These are phyloP conservation scores for Bombycilla garrulus DNA, from an alignment of 2,113 vertebrate genomes.

Conservation along the genomic window DNA sequence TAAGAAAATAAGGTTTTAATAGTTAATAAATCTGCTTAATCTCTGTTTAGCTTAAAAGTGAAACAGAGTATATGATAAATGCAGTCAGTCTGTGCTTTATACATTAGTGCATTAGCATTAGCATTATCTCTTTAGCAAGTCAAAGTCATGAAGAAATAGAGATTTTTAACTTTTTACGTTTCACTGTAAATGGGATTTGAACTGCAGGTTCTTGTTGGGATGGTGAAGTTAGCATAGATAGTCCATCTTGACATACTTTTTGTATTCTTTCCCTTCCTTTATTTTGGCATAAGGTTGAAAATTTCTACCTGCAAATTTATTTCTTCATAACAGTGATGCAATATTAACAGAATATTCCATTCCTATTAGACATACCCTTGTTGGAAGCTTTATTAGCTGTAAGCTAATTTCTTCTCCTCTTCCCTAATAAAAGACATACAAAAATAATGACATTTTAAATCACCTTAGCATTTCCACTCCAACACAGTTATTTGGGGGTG, in stretches of 20 bases:
- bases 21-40: constrained; percentile 41
- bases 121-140: constrained; percentile 17
- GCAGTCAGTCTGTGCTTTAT: not conserved
- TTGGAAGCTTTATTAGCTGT: not conserved
- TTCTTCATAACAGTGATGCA: not conserved
- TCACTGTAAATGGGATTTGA: constrained; percentile 44
- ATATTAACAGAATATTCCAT: not conserved
- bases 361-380: not conserved
- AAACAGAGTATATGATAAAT: constrained; percentile 27
- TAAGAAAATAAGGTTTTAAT: constrained; percentile 16
- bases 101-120: too few species aligned
- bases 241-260: not conserved
- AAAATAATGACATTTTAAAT: not conserved
- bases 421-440: not conserved
- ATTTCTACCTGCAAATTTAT: not conserved
- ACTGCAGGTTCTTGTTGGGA: not conserved
- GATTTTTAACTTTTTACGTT: constrained; percentile 32
- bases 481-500: not conserved
- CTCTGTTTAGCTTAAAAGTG: constrained; percentile 5
- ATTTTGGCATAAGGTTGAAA: not conserved
- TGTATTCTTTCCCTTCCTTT: constrained; percentile 22
- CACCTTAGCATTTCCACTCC: not conserved
- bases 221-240: not conserved
- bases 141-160: constrained; percentile 47
- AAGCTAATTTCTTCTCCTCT: not conserved